Conservation (phyloP, 2,888 invertebrate genomes). For the Parthenolecanium corni region DNA sequence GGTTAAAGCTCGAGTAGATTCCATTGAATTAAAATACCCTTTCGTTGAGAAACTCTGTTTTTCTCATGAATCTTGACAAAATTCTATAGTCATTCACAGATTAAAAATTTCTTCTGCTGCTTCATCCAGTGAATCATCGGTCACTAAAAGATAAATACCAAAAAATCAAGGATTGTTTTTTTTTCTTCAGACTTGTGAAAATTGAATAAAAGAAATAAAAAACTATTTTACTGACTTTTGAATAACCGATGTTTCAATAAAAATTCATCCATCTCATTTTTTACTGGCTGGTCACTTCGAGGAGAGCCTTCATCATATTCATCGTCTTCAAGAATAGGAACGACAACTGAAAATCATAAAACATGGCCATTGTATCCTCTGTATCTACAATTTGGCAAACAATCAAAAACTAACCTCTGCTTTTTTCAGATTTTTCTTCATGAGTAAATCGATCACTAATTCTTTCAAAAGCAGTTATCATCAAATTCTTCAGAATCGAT, state of each 20-base stretch:
- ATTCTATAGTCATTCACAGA: no score
- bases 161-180: no score
- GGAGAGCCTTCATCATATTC: neutral
- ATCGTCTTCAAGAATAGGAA: conserved; percentile 6
- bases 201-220: neutral
- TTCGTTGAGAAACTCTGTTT: no score
- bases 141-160: no score
- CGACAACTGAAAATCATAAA: neutral
- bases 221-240: neutral
- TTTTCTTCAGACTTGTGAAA: no score
- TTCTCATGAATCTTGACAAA: no score
- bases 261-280: neutral
- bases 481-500: conserved; percentile 40
- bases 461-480: conserved; percentile 32
- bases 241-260: neutral
- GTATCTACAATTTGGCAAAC: neutral
- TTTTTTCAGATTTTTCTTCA: conserved; percentile 30
- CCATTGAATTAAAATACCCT: no score
- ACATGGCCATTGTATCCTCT: neutral
- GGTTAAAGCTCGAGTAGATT: no score
- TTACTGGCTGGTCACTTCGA: neutral
- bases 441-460: neutral
- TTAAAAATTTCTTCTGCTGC: no score
- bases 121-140: no score
- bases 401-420: conserved; percentile 31